Percentiles rank a stretch among this genome's conserved stretches.
Conservation (phyloP, 35 echinoderm and acorn worm species). For the Lytechinus pictus region DNA sequence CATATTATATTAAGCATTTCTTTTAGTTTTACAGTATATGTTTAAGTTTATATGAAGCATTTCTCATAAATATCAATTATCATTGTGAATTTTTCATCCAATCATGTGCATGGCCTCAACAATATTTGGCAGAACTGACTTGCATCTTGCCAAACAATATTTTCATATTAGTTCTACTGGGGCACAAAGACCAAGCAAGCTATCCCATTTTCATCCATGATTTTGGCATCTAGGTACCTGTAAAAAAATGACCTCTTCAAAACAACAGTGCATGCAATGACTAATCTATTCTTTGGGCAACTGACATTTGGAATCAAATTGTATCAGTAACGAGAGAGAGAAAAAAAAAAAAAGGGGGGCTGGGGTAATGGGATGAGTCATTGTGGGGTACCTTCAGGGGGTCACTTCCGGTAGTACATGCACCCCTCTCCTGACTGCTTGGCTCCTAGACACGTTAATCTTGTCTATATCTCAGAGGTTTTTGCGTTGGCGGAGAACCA, state of each 20-base stretch:
- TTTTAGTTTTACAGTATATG: too few relatives aligned
- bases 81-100: neutral
- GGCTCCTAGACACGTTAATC: neutral
- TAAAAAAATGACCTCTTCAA: neutral
- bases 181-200: neutral
- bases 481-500: neutral
- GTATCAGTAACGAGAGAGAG: neutral
- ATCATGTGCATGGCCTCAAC: neutral
- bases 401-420: neutral
- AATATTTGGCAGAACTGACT: neutral
- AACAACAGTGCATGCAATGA: neutral
- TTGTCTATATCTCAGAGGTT: neutral
- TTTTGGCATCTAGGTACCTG: neutral
- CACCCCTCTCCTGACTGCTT: neutral
- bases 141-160: neutral
- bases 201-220: neutral
- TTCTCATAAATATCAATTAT: neutral
- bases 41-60: too few relatives aligned
- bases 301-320: neutral
- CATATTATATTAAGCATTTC: too few relatives aligned
- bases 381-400: constrained; percentile 15
- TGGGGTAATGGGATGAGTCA: constrained; percentile 22
- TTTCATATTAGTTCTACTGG: neutral
- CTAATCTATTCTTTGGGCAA: neutral
- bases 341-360: neutral